Conservation (phyloP, 2,888 invertebrate genomes). For the Orthonevra nobilis region DNA sequence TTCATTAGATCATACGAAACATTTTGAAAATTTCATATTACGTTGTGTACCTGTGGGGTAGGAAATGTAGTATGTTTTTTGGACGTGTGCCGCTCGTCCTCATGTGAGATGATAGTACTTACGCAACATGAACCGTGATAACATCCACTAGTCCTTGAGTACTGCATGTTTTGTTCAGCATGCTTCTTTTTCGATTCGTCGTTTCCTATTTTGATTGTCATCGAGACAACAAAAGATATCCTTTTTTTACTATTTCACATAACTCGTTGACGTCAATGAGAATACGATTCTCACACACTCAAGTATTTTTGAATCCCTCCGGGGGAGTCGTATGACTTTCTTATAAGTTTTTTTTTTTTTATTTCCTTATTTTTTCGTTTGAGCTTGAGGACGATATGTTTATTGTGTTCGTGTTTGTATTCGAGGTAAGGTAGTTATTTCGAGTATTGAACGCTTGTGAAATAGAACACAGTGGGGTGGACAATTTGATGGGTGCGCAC, state of each 20-base stretch:
- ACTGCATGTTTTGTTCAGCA: background rate
- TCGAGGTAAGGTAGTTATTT: slow-evolving; percentile 18
- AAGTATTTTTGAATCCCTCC: slow-evolving; percentile 18
- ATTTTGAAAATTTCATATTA: slow-evolving; percentile 63
- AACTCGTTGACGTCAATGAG: slow-evolving; percentile 46
- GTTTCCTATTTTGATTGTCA: slow-evolving; percentile 36
- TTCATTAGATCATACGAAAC: slow-evolving; percentile 56
- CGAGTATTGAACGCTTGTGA: background rate
- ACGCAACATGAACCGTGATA: slow-evolving; percentile 50
- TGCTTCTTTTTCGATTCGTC: slow-evolving; percentile 43
- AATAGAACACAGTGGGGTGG: slow-evolving; percentile 13
- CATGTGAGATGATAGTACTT: slow-evolving; percentile 26
- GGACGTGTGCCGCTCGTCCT: no score
- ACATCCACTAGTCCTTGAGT: slow-evolving; percentile 13
- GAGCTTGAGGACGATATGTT: background rate
- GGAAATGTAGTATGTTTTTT: slow-evolving; percentile 14
- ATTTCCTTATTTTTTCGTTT: no score
- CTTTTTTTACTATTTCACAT: slow-evolving; percentile 48
- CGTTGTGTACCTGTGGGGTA: background rate
- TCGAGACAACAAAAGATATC: slow-evolving; percentile 62
- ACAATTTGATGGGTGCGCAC: background rate
- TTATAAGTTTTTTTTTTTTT: slow-evolving; percentile 2
- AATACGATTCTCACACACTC: slow-evolving; percentile 48
- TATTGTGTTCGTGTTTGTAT: no score
- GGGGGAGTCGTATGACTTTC: slow-evolving; percentile 7